These are phyloP conservation scores for Fukomys damarensis DNA, from an alignment of 2,113 vertebrate genomes.

Conservation along the genomic window DNA sequence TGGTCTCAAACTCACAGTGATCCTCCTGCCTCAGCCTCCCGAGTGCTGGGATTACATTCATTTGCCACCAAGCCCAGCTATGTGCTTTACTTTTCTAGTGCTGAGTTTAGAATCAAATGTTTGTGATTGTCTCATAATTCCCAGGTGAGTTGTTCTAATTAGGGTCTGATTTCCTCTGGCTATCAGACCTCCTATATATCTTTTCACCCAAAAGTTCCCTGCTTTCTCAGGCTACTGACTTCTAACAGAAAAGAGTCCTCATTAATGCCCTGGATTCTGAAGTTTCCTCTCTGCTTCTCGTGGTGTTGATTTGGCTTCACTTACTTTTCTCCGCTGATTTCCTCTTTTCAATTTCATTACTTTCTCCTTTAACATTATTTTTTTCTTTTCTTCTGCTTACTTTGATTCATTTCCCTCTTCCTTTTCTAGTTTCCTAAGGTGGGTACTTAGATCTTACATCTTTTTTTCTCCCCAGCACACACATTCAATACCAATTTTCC, in stretches of 20 bases:
- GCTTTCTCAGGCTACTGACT: background rate
- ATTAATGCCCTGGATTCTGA: background rate
- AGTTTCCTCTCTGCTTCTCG: background rate
- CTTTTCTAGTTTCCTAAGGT: background rate
- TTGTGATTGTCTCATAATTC: background rate
- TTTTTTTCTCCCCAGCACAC: background rate
- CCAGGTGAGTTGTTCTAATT: background rate
- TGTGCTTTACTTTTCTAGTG: background rate
- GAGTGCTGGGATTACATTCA: too few species aligned
- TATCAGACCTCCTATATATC: rapidly evolving
- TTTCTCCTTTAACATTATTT: background rate
- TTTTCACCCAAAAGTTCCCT: background rate
- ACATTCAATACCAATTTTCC: background rate
- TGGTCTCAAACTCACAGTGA: too few species aligned
- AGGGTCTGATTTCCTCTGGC: background rate
- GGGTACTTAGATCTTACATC: background rate
- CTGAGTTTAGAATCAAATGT: background rate
- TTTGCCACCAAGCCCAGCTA: too few species aligned
- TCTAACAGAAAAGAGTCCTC: background rate
- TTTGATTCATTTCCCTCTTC: background rate
- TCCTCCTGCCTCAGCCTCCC: too few species aligned
- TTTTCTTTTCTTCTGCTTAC: background rate
- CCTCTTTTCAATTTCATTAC: background rate
- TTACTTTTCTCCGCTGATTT: background rate
- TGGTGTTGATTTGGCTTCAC: background rate